Evolutionary conservation across 1,140 invertebrate genomes (phyloP), one percentile per base, ranked within the genome.

Genomic region (Temnothorax curvispinosus): DNA sequence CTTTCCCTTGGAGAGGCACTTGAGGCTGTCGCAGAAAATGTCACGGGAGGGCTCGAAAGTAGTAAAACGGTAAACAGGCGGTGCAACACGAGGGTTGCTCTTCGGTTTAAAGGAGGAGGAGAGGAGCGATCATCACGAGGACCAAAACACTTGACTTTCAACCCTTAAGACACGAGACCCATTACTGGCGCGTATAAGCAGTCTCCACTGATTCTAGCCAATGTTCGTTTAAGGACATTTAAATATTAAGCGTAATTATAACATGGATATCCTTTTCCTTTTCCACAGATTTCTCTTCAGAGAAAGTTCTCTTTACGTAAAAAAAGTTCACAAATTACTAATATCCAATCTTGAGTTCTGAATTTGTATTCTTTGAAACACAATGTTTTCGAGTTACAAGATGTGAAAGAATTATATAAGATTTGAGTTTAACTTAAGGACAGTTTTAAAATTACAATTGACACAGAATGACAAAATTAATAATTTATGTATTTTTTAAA

Each of bases 21-120:
- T 69, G 62, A 89, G 77, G 21, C 85, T 86, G 87, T 91, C 85
- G 90, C 89, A 85, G 89, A 91, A 89, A 82, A 88, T 69, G 78
- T 84, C 77, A 87, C 74, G 60, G 44, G 50, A 56, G 78, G 74
- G 60, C 54, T 88, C 80, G 85, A 69, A 75, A 87, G 77, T 84
- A 88, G 88, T 89, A 92, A 89, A 92, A 90, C 88, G 80, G 88
- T 93, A 93, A 92, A 93, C 89, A 93, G 85, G 77, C 88, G 76
- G 78, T 85, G 72, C 84, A 27, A 27, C 85, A 78, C 82, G 38
- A 56, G 65, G 62, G 84, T 32, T 88, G 62, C 76, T 69, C 58
- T 69, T 52, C 15, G 13, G 54, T n/a, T 72, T 64, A 32, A 5
- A 77, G 50, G 47, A 77, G 35, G 50, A 74, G 82, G 65, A 84